Evolutionary conservation across 2,888 invertebrate genomes (phyloP).

Genomic region (Drosophila meridionalis): DNA sequence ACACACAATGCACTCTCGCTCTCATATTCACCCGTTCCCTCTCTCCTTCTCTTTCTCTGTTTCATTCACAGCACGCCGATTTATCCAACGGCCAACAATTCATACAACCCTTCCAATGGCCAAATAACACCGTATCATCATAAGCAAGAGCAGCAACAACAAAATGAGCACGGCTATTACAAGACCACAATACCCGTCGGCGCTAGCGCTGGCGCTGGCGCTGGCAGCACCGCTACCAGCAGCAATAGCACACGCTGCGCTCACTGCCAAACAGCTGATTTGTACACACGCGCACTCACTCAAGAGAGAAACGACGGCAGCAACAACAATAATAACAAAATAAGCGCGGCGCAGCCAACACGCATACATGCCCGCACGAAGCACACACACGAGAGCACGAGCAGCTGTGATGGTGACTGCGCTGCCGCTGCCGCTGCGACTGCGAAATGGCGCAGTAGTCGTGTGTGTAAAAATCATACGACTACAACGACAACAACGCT

Average conservation of each 20-base stretch:
- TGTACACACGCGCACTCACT: conserved; percentile 51
- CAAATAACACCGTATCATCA: conserved; percentile 78
- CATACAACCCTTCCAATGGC: conserved; percentile 79
- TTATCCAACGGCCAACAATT: conserved; percentile 81
- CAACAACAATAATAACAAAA: conserved; percentile 58
- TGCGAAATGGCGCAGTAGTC: conserved; percentile 73
- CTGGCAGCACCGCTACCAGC: conserved; percentile 48
- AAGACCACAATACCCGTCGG: conserved; percentile 84
- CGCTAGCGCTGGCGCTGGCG: conserved; percentile 25
- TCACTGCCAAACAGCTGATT: conserved; percentile 74
- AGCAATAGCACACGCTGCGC: conserved; percentile 46
- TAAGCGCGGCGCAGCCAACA: conserved; percentile 36
- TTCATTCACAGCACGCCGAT: conserved; percentile 73
- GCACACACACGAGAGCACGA: conserved; percentile 53
- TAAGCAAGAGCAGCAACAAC: conserved; percentile 57
- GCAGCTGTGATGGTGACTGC: conserved; percentile 27
- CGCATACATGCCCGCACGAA: conserved; percentile 52
- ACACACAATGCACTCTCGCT: conserved; percentile 28
- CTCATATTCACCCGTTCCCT: conserved; percentile 26
- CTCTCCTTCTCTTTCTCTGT: conserved; percentile 33
- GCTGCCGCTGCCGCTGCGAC: conserved; percentile 29
- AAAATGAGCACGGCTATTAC: conserved; percentile 67
- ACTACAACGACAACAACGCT: conserved; percentile 83
- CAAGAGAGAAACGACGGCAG: conserved; percentile 28
- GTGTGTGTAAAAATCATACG: conserved; percentile 83